Percentiles rank a stretch among this genome's conserved stretches.
These are phyloP conservation scores for Ectropis grisescens DNA, from an alignment of 1,140 invertebrate genomes.

Conservation along the genomic window DNA sequence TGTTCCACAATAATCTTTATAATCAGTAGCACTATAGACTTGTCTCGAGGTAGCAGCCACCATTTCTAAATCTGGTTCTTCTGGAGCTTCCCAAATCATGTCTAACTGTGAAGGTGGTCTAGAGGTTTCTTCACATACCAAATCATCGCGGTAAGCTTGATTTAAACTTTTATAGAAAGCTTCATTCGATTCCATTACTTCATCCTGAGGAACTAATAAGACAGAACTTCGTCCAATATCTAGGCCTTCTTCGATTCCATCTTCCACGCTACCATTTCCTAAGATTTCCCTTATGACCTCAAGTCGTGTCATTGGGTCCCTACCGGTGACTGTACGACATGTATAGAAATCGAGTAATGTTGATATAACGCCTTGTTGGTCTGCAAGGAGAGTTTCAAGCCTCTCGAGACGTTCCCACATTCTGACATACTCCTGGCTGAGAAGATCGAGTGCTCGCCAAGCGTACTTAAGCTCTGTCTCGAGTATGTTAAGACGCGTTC, in stretches of 20 bases:
- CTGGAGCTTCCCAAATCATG: conserved; percentile 85
- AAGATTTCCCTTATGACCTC: conserved; percentile 74
- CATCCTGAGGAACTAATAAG: conserved; percentile 50
- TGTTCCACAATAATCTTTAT: conserved; percentile 81
- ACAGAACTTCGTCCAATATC: conserved; percentile 59
- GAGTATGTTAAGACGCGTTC: conserved; percentile 85
- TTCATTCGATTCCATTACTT: conserved; percentile 82
- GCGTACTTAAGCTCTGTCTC: conserved; percentile 93
- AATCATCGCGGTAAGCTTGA: conserved; percentile 86
- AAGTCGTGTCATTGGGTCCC: conserved; percentile 62
- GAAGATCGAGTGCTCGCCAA: conserved; percentile 90
- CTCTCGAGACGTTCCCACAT: conserved; percentile 95
- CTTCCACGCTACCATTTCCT: conserved; percentile 73
- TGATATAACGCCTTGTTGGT: conserved; percentile 92
- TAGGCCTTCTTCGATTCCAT: conserved; percentile 73
- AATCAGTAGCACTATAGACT: conserved; percentile 83
- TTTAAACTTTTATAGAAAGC: conserved; percentile 91
- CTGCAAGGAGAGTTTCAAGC: conserved; percentile 88
- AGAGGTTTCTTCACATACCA: conserved; percentile 75
- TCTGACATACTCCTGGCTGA: conserved; percentile 92
- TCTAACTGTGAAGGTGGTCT: conserved; percentile 78
- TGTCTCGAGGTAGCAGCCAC: conserved; percentile 64
- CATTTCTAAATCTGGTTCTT: conserved; percentile 69
- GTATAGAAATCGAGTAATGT: conserved; percentile 87
- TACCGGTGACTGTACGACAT: conserved; percentile 53